Conservation (phyloP, 2,797 vertebrate genomes). For the Ctenochaetus hawaiiensis region DNA sequence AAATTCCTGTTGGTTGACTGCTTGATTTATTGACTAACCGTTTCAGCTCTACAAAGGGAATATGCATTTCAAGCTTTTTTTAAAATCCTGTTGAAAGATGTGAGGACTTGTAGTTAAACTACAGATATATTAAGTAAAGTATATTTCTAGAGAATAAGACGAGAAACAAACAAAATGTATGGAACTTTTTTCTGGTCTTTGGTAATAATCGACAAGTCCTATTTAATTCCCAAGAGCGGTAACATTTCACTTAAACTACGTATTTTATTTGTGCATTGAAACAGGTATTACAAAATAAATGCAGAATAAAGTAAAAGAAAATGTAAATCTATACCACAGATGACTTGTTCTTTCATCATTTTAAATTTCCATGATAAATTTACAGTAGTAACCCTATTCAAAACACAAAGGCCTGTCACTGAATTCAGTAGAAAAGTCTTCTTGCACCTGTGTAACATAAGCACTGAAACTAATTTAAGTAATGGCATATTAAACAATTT, state of each 20-base stretch:
- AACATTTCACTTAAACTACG: neutral
- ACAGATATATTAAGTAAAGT: neutral
- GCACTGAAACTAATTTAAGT: constrained; percentile 68
- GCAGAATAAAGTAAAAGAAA: neutral
- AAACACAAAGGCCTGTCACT: constrained; percentile 57
- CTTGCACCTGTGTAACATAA: constrained; percentile 59
- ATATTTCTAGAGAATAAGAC: neutral
- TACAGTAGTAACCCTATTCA: constrained; percentile 2
- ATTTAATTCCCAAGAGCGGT: too few species aligned
- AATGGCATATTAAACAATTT: constrained; percentile 76
- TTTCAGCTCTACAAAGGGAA: neutral
- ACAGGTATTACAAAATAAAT: constrained; percentile 10
- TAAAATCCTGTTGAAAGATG: neutral
- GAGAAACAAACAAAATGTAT: neutral
- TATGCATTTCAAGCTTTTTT: neutral
- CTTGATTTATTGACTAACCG: neutral
- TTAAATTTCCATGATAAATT: constrained; percentile 8
- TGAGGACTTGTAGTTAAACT: neutral
- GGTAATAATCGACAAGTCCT: neutral
- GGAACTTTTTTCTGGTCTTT: neutral
- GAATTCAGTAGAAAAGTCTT: constrained; percentile 48
- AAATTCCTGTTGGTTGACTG: neutral
- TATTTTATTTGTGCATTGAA: neutral
- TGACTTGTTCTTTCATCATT: neutral
- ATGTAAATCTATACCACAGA: neutral